These are phyloP conservation scores for Cheilosia impressa DNA, from an alignment of 2,888 invertebrate species.

Conservation along the genomic window DNA sequence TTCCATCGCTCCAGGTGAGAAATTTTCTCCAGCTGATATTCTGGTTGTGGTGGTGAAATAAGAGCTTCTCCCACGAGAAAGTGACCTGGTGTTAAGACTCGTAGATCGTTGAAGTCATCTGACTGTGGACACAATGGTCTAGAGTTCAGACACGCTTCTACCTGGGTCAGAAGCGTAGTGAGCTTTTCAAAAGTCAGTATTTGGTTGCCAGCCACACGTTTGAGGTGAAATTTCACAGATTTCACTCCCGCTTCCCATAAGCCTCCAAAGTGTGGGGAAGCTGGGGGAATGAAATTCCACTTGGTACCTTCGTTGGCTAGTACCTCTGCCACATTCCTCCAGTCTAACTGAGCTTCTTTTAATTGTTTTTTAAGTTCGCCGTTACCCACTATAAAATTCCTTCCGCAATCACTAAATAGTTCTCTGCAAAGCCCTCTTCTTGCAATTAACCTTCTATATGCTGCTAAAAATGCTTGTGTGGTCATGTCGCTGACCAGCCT, in stretches of 20 bases:
- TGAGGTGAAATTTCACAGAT: constrained; percentile 5
- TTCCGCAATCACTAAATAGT: neutral
- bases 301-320: neutral
- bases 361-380: neutral
- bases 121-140: neutral
- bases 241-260: neutral
- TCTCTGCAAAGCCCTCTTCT: neutral
- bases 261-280: constrained; percentile 5
- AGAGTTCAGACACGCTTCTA: no score
- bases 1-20: neutral
- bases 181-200: neutral
- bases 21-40: neutral
- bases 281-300: neutral
- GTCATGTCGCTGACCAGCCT: neutral
- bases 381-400: neutral
- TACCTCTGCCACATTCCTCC: neutral
- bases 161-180: neutral
- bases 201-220: neutral
- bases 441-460: neutral
- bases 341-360: neutral
- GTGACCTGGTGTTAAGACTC: neutral
- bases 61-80: no score
- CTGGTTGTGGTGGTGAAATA: neutral
- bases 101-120: neutral
- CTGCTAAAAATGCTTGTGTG: neutral